Evolutionary conservation across 2,113 vertebrate species (phyloP), one percentile per base, ranked within the genome.

Genomic region (Ailurus styani): DNA sequence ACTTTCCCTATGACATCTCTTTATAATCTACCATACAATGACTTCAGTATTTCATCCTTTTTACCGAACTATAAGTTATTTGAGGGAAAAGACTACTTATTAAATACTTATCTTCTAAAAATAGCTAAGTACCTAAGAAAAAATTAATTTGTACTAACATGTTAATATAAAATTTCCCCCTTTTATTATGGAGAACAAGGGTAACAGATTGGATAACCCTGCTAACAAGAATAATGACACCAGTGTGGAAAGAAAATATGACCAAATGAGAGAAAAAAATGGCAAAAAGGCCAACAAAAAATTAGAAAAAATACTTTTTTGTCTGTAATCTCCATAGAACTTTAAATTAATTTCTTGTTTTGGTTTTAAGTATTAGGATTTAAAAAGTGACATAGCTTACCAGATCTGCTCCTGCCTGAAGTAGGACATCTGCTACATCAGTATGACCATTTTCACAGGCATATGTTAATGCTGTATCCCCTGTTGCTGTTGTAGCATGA

Each of bases 401-500:
- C 99, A 99, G 98, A 98, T 99, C 99, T 97, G 99, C 99, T 82
- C 99, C 99, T 87, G 99, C 99, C 98, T 99, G 99, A 93, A 99
- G 99, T 95, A 99, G 98, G 96, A 99, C 99, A 95, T 99, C 99
- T 29, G 99, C 99, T 94, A 99, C 99, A 97, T 99, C 99, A 0
- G 99, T 99, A 97, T 99, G 99, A 95, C 99, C 99, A 12, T 99
- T 99, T 98, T 99, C 99, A 98, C 99, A 99, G 21, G 99, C 99
- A 0, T 99, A 99, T 0, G 99, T 99, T 98, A 99, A 98, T 0
- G 99, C 99, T 2, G 99, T 99, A 98, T 99, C 99, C 10, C 99
- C 99, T 0, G 99, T 99, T 20, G 99, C 99, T 70, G 99, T 99
- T 54, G 99, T 99, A 66, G 99, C 99, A 3, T 99, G 99, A 89